Base-by-base conservation (phyloP, 2,888 invertebrate species). In the Ectemnius continuus region DNA sequence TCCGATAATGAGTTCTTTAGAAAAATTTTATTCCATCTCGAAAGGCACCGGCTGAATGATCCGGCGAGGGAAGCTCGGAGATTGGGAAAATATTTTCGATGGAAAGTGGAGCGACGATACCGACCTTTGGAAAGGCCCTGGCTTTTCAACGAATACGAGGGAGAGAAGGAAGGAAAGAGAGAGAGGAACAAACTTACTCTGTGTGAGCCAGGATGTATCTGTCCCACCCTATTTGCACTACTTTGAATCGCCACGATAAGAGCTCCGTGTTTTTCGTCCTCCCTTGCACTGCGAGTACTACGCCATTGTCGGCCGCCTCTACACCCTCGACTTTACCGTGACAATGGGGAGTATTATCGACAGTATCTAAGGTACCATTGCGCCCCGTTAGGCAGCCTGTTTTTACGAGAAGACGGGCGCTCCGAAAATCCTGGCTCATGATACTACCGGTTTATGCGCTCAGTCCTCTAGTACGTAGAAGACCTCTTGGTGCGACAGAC, bases 1-100 rank as follows among this genome's bases (percentile, higher is more conserved):
- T 75, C 84, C 88, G 82, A 87, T 88, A 88, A 88, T 88, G 88
- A 88, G 88, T 87, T 87, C 86, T 85, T 86, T 85, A 86, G 85
- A 88, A 86, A 87, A 87, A 84, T 86, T 85, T 86, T 82, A 84
- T 87, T 80, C 36, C 36, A 36, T 36, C 36, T 36, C 36, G 36
- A 6, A 23, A 6, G 80, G 64, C 77, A 72, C 28, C 64, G 76
- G 70, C 58, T 81, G 87, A 86, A 85, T 85, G 83, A 86, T 84
- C 87, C 81, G 73, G 72, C 68, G 76, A 66, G 73, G 81, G 71
- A 6, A 11, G 36, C 36, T 36, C 36, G 36, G 4, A 36, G 36
- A 36, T 80, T 82, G 83, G 85, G 81, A 86, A 85, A 87, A 87
- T 86, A 87, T 86, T 88, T 88, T 87, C 75, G 67, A 75, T 81